Conservation (phyloP, 2,113 vertebrate species). For the Rhinogobius similis region DNA sequence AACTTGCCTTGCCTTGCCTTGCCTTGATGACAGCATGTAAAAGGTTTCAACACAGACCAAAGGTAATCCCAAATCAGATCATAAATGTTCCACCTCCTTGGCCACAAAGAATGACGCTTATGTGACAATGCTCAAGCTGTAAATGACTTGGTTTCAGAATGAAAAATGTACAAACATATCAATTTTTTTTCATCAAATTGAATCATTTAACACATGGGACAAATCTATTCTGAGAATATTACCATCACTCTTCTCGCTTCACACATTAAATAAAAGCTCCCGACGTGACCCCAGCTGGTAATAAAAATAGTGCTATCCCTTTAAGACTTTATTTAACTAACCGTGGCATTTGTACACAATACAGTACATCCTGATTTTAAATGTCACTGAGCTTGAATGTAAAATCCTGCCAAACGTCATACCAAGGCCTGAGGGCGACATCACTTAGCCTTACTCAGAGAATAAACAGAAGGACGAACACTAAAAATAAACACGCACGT, state of each 20-base stretch:
- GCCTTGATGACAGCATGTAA: no score
- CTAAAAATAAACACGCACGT: slow-evolving; percentile 2
- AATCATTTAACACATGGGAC: background rate
- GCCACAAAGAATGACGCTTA: background rate
- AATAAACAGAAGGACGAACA: slow-evolving; percentile 1
- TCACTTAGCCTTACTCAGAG: background rate
- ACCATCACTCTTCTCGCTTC: background rate
- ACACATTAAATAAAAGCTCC: background rate
- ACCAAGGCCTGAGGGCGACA: background rate
- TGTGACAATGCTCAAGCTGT: no score
- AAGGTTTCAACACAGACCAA: no score
- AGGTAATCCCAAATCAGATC: background rate
- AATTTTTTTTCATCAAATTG: no score
- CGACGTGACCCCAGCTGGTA: background rate
- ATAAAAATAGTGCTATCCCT: slow-evolving; percentile 1
- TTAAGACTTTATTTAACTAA: slow-evolving; percentile 4
- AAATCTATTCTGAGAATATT: background rate
- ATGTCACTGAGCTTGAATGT: slow-evolving; percentile 14
- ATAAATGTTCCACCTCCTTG: background rate
- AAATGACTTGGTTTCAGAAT: no score
- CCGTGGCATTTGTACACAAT: background rate
- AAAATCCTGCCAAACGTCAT: slow-evolving; percentile 7
- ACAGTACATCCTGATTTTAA: slow-evolving; percentile 1
- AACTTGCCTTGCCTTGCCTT: no score
- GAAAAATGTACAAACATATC: no score